Evolutionary conservation across 2,888 invertebrate genomes (phyloP), one percentile per base, ranked within the genome.

Genomic region (Pyrocoelia pectoralis): DNA sequence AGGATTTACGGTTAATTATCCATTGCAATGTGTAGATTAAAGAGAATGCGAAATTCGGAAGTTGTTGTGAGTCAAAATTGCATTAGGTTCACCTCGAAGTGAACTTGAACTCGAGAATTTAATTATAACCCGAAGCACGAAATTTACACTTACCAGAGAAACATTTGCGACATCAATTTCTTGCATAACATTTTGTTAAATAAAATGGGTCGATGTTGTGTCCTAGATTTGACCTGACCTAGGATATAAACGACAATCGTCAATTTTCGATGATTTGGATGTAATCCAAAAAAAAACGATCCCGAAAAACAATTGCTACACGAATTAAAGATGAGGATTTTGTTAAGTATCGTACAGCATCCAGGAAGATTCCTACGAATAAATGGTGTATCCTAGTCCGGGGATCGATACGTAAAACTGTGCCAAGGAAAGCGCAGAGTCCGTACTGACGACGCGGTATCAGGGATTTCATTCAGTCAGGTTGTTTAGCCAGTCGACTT

Each of bases 181-280:
- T 28, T 28, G 53, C 53, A 56, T 56, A 56, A 56, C 14, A 56
- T 28, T 43, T 38, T 24, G 24, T 6, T 40, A 49, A 29, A 53
- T 40, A 67, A 49, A 48, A 43, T 40, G 61, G 68, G 61, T 70
- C 70, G 70, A 67, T 68, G 33, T n/a, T 60, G 19, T 62, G 70
- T 48, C 70, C 70, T 64, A 70, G 56, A 50, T 40, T 19, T 61
- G 61, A 66, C 66, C 64, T 69, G 70, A 70, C 68, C 70, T 68
- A 68, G 64, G 66, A 18, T 59, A 68, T 18, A 46, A 10, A 5
- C 3, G n/a, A 17, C 18, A 4, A 46, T 46, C n/a, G 2, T n/a
- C 33, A 8, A 33, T 33, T 33, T 33, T 6, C 33, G n/a, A 33
- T 3, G 10, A 33, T 33, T 33, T 33, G 33, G 33, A 33, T 3